Evolutionary conservation across 2,113 vertebrate genomes (phyloP).

Genomic region (Madoqua kirkii): DNA sequence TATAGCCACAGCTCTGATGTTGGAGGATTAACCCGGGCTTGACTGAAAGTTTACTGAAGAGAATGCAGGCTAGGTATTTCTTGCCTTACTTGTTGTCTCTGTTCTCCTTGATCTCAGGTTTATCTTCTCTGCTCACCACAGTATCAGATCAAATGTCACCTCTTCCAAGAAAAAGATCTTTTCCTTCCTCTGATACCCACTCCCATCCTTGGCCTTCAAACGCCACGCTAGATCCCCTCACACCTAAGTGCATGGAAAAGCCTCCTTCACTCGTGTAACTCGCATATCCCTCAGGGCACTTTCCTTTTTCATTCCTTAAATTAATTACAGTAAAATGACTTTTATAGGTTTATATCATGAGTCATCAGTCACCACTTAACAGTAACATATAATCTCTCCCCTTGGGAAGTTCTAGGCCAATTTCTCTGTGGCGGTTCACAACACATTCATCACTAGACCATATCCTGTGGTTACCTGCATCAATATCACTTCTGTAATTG

Average conservation of each 20-base stretch:
- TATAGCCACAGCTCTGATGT: fast-evolving
- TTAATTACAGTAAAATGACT: neutral
- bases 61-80: neutral
- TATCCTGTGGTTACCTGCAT: neutral
- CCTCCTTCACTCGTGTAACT: neutral
- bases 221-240: neutral
- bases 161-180: neutral
- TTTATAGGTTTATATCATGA: neutral
- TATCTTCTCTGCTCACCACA: neutral
- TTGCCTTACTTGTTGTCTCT: neutral
- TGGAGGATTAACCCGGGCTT: neutral
- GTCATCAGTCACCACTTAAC: neutral
- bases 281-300: neutral
- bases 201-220: neutral
- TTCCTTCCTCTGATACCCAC: neutral
- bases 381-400: neutral
- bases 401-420: neutral
- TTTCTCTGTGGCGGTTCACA: neutral
- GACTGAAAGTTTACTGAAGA: neutral
- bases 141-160: neutral
- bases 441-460: neutral
- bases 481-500: neutral
- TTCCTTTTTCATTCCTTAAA: neutral
- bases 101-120: neutral
- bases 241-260: neutral